Conservation (phyloP, 2,797 vertebrate species). For the Cuniculus paca region DNA sequence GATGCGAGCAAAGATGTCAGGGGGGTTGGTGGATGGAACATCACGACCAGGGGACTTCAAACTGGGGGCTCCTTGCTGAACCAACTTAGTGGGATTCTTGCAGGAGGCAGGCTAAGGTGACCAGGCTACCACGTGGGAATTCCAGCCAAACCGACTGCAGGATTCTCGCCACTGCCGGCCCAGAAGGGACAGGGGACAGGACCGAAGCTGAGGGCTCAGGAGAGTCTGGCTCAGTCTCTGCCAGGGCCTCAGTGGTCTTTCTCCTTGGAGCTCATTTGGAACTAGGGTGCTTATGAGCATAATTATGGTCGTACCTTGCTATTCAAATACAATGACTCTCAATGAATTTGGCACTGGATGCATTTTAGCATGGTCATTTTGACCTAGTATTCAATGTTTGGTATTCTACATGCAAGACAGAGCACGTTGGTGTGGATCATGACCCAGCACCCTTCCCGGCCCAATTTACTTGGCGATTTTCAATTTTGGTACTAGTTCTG, state of each 20-base stretch:
- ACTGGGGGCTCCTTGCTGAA: background rate
- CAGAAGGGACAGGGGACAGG: background rate
- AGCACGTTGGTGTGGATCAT: too few species aligned
- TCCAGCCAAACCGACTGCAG: background rate
- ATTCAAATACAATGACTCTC: background rate
- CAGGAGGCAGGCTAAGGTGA: background rate
- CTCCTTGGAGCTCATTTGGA: background rate
- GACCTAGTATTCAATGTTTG: background rate
- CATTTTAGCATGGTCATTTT: background rate
- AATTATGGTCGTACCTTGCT: too few species aligned
- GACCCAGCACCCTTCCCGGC: background rate
- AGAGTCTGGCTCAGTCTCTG: background rate
- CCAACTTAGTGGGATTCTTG: background rate
- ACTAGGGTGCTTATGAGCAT: background rate
- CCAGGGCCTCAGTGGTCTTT: rapidly evolving
- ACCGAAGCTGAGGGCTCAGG: background rate
- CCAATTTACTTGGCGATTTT: background rate
- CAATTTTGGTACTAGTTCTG: background rate
- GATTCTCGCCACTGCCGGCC: background rate
- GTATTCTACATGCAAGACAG: background rate
- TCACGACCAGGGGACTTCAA: background rate
- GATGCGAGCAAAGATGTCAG: rapidly evolving
- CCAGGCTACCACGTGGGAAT: too few species aligned
- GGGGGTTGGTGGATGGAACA: background rate
- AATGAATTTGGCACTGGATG: background rate